Conservation (phyloP, 2,113 vertebrate genomes). For the Rattus norvegicus region GRCr8 NC_086035.1:6197501-6198000, state of each 20-base stretch:
- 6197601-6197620: too few species aligned
- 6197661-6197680: too few species aligned
- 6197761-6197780: background rate
- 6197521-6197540: too few species aligned
- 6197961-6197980: background rate
- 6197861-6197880: background rate
- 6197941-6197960: too few species aligned
- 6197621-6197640: too few species aligned
- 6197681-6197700: too few species aligned
- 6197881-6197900: background rate
- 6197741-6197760: background rate
- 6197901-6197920: background rate
- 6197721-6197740: background rate
- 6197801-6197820: background rate
- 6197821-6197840: background rate
- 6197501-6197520: too few species aligned
- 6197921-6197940: background rate
- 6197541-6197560: too few species aligned
- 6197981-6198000: background rate
- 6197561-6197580: too few species aligned
- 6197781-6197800: background rate
- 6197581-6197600: too few species aligned
- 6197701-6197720: background rate
- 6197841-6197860: background rate
- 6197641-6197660: too few species aligned